Conservation (phyloP, 2,888 invertebrate genomes). For the Exephanes ischioxanthus region DNA sequence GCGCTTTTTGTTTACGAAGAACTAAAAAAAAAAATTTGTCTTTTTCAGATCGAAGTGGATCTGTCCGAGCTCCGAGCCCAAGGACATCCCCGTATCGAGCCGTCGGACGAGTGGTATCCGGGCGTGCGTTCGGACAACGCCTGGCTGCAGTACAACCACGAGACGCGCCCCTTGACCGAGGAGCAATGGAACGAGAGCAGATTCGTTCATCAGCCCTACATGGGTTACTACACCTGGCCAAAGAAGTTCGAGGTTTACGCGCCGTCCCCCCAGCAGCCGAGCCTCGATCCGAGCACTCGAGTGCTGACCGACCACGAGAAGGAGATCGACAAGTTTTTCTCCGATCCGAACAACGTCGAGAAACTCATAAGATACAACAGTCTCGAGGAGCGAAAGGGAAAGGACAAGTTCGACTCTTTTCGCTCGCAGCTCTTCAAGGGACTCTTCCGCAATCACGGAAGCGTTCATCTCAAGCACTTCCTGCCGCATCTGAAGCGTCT, state of each 20-base stretch:
- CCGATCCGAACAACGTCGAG: slow-evolving; percentile 88
- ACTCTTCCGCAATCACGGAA: slow-evolving; percentile 92
- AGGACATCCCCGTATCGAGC: slow-evolving; percentile 44
- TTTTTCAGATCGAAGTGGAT: slow-evolving; percentile 74
- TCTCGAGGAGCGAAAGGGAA: slow-evolving; percentile 94
- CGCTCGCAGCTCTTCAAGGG: slow-evolving; percentile 92
- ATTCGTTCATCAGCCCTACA: slow-evolving; percentile 89
- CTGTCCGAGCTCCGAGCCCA: slow-evolving; percentile 56
- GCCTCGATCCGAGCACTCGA: slow-evolving; percentile 86
- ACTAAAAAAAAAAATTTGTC: slow-evolving; percentile 1
- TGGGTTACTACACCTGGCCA: slow-evolving; percentile 87
- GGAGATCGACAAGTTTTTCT: slow-evolving; percentile 90
- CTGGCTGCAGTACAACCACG: slow-evolving; percentile 91
- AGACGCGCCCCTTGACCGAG: slow-evolving; percentile 87
- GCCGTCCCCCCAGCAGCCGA: slow-evolving; percentile 88
- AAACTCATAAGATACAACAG: slow-evolving; percentile 91
- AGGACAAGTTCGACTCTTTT: slow-evolving; percentile 91
- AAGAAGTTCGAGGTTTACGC: slow-evolving; percentile 88
- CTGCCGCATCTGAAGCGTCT: slow-evolving; percentile 89
- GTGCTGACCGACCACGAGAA: slow-evolving; percentile 89
- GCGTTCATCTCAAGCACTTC: slow-evolving; percentile 88
- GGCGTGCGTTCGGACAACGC: slow-evolving; percentile 90
- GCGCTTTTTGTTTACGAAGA: background rate
- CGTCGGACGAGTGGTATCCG: slow-evolving; percentile 76
- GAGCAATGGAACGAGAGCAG: slow-evolving; percentile 91